Conservation (phyloP, 1,140 invertebrate species). For the Cydia splendana region DNA sequence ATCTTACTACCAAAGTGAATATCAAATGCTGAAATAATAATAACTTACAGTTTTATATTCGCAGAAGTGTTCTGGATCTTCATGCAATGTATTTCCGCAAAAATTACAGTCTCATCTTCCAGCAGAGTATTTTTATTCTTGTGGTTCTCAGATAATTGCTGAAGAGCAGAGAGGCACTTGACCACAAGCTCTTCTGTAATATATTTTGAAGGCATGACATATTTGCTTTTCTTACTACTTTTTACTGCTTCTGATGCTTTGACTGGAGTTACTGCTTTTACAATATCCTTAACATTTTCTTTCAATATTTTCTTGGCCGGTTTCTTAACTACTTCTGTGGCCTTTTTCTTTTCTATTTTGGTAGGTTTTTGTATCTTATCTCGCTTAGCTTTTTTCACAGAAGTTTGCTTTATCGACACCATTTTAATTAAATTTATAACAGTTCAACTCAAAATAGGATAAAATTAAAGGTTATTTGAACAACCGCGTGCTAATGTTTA, state of each 20-base stretch:
- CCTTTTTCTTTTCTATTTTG: slow-evolving; percentile 6
- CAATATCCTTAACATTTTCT: slow-evolving; percentile 3
- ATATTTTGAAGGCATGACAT: slow-evolving; percentile 59
- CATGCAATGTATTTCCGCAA: slow-evolving; percentile 68
- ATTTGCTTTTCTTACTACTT: slow-evolving; percentile 50
- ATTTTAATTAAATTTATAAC: not conserved
- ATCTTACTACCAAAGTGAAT: not conserved
- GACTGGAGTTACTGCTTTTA: slow-evolving; percentile 4
- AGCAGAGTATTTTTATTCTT: slow-evolving; percentile 67
- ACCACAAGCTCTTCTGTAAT: slow-evolving; percentile 54
- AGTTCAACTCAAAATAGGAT: not conserved
- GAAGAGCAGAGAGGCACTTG: slow-evolving; percentile 56
- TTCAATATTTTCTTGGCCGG: not conserved
- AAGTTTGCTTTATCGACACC: slow-evolving; percentile 8
- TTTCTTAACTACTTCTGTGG: not conserved
- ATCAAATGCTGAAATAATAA: slow-evolving; percentile 1
- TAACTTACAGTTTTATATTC: slow-evolving; percentile 67
- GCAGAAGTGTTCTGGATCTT: slow-evolving; percentile 65
- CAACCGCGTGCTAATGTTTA: not conserved
- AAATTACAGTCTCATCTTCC: slow-evolving; percentile 67
- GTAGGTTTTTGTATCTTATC: not conserved
- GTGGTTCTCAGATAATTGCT: slow-evolving; percentile 52
- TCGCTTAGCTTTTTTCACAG: not conserved
- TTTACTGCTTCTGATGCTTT: not conserved
- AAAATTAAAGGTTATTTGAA: not conserved